These are phyloP conservation scores for Notospermus geniculatus DNA, from an alignment of 1,140 invertebrate genomes.

Conservation along the genomic window DNA sequence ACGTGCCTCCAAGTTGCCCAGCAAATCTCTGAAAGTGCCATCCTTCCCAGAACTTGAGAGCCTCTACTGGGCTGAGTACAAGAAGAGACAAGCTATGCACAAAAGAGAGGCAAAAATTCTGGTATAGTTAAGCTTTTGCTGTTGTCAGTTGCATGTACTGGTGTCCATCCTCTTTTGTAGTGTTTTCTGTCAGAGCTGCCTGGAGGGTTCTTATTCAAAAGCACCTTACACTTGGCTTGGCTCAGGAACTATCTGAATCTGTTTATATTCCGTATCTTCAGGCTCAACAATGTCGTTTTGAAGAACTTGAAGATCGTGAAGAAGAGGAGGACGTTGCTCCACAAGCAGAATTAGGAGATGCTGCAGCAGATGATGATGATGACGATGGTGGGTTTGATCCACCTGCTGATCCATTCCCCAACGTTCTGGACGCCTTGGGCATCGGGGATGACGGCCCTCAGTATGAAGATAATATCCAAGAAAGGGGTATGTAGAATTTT, in stretches of 20 bases:
- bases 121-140: too few species aligned
- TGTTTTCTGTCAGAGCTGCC: too few species aligned
- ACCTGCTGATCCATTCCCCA: neutral
- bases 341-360: neutral
- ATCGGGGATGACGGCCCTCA: too few species aligned
- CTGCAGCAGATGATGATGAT: constrained; percentile 15
- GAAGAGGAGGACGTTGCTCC: constrained; percentile 16
- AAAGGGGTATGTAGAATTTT: constrained; percentile 4
- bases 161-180: too few species aligned
- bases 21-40: constrained; percentile 38
- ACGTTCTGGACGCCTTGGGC: neutral
- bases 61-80: constrained; percentile 42
- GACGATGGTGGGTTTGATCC: constrained; percentile 7
- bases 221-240: too few species aligned
- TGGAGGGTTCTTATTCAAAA: too few species aligned
- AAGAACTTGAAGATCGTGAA: constrained; percentile 11
- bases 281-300: constrained; percentile 6
- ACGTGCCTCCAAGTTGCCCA: constrained; percentile 37
- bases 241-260: too few species aligned
- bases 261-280: too few species aligned
- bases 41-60: constrained; percentile 42
- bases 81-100: constrained; percentile 28
- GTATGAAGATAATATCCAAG: constrained; percentile 15
- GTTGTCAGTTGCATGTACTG: too few species aligned
- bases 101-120: constrained; percentile 27